phyloP scores from a whole-genome alignment of 2,888 invertebrate genomes.

The Strigamia maritima region DNA sequence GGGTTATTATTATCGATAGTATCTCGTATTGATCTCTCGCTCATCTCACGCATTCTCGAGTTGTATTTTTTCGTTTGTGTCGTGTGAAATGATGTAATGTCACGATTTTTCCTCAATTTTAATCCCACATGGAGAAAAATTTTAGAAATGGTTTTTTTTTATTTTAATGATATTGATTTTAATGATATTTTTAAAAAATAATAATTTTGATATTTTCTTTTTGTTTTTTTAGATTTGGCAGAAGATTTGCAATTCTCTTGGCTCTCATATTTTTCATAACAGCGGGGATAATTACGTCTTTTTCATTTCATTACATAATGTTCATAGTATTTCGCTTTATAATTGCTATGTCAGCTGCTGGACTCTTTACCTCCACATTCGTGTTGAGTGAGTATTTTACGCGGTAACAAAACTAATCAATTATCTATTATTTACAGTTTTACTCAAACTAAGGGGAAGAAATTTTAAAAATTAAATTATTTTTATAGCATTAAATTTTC shows the following conservation, averaged over 20 bases:
- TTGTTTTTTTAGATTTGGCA: conserved; percentile 35
- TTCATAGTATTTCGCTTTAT: conserved; percentile 30
- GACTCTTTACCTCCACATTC: conserved; percentile 31
- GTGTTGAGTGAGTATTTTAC: conserved; percentile 28
- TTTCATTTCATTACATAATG: conserved; percentile 34
- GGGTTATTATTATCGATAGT: too few relatives aligned
- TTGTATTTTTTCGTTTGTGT: too few relatives aligned
- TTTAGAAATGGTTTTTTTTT: too few relatives aligned
- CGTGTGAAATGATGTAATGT: too few relatives aligned
- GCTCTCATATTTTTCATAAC: conserved; percentile 6
- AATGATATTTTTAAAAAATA: too few relatives aligned
- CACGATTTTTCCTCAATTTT: too few relatives aligned
- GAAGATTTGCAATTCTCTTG: conserved; percentile 21
- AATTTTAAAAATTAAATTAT: not conserved
- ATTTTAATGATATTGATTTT: too few relatives aligned
- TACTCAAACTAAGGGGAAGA: not conserved
- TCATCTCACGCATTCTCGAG: too few relatives aligned
- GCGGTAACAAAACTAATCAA: not conserved
- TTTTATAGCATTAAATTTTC: not conserved
- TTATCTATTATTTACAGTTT: not conserved
- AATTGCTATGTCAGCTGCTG: conserved; percentile 35
- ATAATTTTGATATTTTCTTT: not conserved
- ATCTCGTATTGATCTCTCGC: too few relatives aligned
- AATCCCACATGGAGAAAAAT: too few relatives aligned
- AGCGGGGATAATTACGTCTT: not conserved